phyloP scores from a whole-genome alignment of 2,888 invertebrate species.

The Ceramica pisi region DNA sequence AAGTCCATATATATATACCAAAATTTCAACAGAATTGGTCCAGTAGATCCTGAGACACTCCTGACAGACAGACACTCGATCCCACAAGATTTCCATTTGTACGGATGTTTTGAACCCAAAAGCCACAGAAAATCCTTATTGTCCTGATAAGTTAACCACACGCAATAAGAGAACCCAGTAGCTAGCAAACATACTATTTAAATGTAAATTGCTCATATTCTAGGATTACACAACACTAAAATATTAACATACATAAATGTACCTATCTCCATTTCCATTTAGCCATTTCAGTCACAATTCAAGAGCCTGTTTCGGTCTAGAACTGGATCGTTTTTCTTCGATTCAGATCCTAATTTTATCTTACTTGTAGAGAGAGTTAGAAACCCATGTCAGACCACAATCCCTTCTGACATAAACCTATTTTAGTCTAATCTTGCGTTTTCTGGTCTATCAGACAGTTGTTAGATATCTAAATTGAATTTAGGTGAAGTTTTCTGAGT shows the following conservation, averaged over 20 bases:
- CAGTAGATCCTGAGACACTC: no score
- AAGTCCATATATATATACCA: no score
- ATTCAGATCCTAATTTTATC: constrained; percentile 26
- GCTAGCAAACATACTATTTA: not conserved
- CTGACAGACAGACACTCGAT: no score
- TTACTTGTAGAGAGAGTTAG: not conserved
- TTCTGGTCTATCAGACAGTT: constrained; percentile 9
- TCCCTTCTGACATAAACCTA: constrained; percentile 25
- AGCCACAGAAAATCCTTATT: no score
- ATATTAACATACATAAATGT: not conserved
- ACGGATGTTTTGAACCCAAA: no score
- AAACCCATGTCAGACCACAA: constrained; percentile 36
- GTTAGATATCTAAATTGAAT: constrained; percentile 16
- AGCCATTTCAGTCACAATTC: constrained; percentile 13
- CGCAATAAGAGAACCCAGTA: not conserved
- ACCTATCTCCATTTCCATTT: not conserved
- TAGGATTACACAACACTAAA: not conserved
- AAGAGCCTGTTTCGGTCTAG: constrained; percentile 5
- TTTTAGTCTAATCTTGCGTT: constrained; percentile 24
- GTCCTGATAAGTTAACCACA: no score
- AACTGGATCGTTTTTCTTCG: not conserved
- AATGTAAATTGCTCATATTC: not conserved
- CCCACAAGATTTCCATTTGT: no score
- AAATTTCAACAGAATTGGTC: no score
- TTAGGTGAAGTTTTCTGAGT: not conserved